Evolutionary conservation across 2,888 invertebrate species (phyloP), one percentile per base, ranked within the genome.

Genomic region (Cephus pygmeus): DNA sequence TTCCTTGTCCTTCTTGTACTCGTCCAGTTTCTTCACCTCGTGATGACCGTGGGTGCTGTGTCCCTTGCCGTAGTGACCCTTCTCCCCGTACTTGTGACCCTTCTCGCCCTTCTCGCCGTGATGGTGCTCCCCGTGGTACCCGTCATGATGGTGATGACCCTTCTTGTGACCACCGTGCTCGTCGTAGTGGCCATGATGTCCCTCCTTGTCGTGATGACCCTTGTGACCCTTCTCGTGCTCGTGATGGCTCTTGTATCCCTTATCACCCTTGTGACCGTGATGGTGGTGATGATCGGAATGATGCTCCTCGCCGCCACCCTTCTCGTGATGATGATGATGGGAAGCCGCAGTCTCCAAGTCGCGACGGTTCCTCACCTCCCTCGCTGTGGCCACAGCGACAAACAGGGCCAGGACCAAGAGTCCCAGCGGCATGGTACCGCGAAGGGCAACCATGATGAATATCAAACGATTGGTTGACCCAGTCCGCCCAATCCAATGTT

Each of bases 11-110:
- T 96, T 96, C 89, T 96, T 96, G 91, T 94, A 96, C 91, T 96
- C 96, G 90, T 96, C 96, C 81, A 95, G 91, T 88, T 96, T 96
- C 92, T 96, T 96, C 33, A 96, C 93, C 89, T 96, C 95, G 89
- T 96, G 96, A 83, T 96, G 95, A 80, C 96, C 96, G 90, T 96
- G 96, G 84, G 96, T 96, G 82, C 95, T 95, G 91, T 96, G 96
- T 0, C 96, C 96, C 89, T 96, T 96, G 83, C 95, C 95, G 91
- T 95, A 96, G 83, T 94, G 94, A 34, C 96, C 96, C 79, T 94
- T 93, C 85, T 94, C 94, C 82, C 92, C 93, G 85, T 93, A 94
- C 85, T 93, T 93, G 85, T 93, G 93, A 0, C 93, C 94, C 82
- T 94, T 94, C 83, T 93, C 94, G n/a, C 94, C 94, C 82, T 94